Base-by-base conservation (phyloP, 2,797 vertebrate species). In the Caiman crocodilus region DNA sequence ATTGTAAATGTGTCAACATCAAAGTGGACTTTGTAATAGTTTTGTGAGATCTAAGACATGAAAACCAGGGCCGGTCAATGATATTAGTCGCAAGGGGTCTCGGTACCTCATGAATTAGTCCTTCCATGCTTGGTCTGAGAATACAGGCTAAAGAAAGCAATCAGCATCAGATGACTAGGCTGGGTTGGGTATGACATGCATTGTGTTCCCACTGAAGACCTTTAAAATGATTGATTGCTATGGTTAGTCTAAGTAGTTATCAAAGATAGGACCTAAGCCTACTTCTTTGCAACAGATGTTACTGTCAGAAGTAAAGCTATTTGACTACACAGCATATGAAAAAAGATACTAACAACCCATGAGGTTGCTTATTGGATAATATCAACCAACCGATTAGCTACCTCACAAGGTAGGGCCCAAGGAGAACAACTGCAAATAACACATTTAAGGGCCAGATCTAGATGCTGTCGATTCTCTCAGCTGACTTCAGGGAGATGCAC, bases 341-440 rank as follows among this genome's bases (percentile, higher is more conserved):
- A 86, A 32, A 82, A 90, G 85, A 89, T 35, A 59, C 56, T 93
- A 89, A 84, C 82, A 89, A 89, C 87, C 91, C 89, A 88, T 14
- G 76, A 25, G 74, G 79, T 76, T 91, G 87, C 91, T 96, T 79
- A 89, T 92, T 92, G 90, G 78, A 77, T 76, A 79, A 50, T 92
- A 75, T 90, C 88, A 83, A 50, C 21, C 91, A 89, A 21, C 3
- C 79, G 69, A 76, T 84, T 88, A 88, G 32, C 82, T 13, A 69
- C 56, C 71, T 87, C 85, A 87, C 91, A 50, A 91, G 81, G 92
- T 6, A 30, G 1, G 7, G 80, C 73, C 90, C 69, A 78, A 91
- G 86, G 92, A 92, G 94, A 90, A 0, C 1, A 57, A 57, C 17
- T 13, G 50, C 35, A 30, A 80, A 94, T 88, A 78, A 94, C 92